These are phyloP conservation scores for Sylvietta virens DNA, from an alignment of 2,113 vertebrate species.

Conservation along the genomic window DNA sequence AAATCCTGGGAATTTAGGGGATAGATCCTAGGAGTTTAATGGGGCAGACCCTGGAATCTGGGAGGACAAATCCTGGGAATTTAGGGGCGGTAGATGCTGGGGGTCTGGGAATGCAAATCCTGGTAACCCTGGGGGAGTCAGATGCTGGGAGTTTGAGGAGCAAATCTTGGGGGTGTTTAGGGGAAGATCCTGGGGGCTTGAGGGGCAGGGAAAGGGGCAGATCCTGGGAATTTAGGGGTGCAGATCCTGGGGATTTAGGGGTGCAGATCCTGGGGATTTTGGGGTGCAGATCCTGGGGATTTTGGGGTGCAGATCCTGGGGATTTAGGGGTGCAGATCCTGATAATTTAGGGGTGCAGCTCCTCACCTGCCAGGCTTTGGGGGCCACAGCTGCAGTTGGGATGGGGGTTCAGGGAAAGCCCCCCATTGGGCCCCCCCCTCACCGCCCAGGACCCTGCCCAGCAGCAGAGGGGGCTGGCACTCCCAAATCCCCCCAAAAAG, in stretches of 20 bases:
- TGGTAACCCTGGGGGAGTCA: no score
- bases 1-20: no score
- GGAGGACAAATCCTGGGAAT: rapidly evolving
- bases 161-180: background rate
- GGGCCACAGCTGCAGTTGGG: rapidly evolving
- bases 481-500: background rate
- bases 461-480: background rate
- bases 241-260: no score
- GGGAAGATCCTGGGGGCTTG: background rate
- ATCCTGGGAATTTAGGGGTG: rapidly evolving
- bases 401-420: background rate
- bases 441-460: background rate
- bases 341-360: rapidly evolving
- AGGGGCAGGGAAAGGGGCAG: no score
- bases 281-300: rapidly evolving
- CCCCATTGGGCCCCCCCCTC: no score
- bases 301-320: rapidly evolving
- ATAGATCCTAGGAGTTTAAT: background rate
- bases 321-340: rapidly evolving
- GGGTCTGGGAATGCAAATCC: background rate
- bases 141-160: background rate
- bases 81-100: background rate
- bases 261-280: rapidly evolving
- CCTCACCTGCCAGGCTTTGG: background rate
- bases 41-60: background rate